Evolutionary conservation across 2,797 vertebrate species (phyloP), one percentile per base, ranked within the genome.

Genomic region (Novumbra hubbsi): DNA sequence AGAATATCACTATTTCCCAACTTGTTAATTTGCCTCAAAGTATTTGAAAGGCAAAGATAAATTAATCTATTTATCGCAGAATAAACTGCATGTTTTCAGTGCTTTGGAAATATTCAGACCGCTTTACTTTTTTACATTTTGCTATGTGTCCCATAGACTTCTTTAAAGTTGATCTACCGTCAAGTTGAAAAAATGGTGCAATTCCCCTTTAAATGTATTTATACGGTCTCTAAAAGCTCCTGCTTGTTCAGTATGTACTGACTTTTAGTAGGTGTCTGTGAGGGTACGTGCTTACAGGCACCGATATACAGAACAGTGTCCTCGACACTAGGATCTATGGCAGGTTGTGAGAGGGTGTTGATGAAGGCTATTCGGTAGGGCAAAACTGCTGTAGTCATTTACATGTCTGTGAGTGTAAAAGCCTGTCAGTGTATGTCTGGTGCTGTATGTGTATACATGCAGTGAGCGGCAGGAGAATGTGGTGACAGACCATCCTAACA

Each of bases 361-460:
- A 24, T 57, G 12, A 21, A 57, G 21, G 55, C 8, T 57, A 57
- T 24, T 57, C 21, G 0, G 21, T 21, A 14, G 55, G n/a, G 17
- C 2, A 57, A 9, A 21, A 21, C 15, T 9, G 8, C 55, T 24
- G 15, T 6, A 8, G 76, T 17, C 41, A 8, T 38, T 12, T 5
- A 16, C 7, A 16, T 27, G 41, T 73, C 71, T 32, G 32, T 28
- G 28, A 41, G 38, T 41, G 69, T 32, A 17, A 49, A n/a, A 14
- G 11, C 69, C 45, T 64, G 30, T 67, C 73, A 65, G 67, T 65
- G 55, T 41, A 28, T 60, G 52, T 68, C 68, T 0, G 30, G 60
- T 38, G 52, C 49, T 24, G 16, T 32, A 38, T 19, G 63, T 69
- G 45, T 50, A 21, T 49, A 14, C 48, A 21, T 55, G 28, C 32